A percentile compares a stretch with the other conserved stretches of the same genome.
Evolutionary conservation across 2,888 invertebrate genomes (phyloP).

Genomic region (Eustalomyia histrio): DNA sequence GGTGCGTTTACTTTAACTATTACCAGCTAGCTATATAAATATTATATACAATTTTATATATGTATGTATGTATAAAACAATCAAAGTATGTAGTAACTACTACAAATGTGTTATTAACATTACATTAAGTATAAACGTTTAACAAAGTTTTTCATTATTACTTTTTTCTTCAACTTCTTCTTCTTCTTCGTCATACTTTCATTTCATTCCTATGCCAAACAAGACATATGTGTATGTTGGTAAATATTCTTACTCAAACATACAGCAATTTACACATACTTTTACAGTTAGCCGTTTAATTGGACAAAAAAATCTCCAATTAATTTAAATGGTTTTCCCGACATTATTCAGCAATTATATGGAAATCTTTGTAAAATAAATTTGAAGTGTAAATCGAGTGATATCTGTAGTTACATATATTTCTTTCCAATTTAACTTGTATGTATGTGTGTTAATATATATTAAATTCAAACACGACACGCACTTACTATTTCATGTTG

Average conservation of each 20-base stretch:
- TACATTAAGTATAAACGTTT: conserved; percentile 54
- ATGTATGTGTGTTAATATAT: conserved; percentile 67
- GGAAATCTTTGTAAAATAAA: no score
- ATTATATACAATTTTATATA: conserved; percentile 1
- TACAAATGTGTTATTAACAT: conserved; percentile 56
- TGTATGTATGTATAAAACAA: conserved; percentile 33
- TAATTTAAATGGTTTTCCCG: no score
- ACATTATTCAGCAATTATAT: no score
- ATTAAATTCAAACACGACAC: conserved; percentile 77
- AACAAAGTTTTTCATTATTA: conserved; percentile 58
- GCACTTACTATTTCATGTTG: conserved; percentile 63
- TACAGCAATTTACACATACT: neutral
- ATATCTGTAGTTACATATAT: neutral
- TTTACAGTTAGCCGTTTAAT: no score
- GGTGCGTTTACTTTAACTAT: conserved; percentile 53
- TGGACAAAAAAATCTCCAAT: no score
- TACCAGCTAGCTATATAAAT: conserved; percentile 15
- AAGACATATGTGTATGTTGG: conserved; percentile 29
- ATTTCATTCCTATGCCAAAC: conserved; percentile 14
- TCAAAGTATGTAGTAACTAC: conserved; percentile 45
- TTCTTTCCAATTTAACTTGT: neutral
- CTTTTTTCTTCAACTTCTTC: conserved; percentile 20
- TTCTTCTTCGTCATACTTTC: neutral
- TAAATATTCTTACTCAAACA: neutral
- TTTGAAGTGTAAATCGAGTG: no score